Conservation (phyloP, 2,797 vertebrate species). For the Acanthurus lineatus region DNA sequence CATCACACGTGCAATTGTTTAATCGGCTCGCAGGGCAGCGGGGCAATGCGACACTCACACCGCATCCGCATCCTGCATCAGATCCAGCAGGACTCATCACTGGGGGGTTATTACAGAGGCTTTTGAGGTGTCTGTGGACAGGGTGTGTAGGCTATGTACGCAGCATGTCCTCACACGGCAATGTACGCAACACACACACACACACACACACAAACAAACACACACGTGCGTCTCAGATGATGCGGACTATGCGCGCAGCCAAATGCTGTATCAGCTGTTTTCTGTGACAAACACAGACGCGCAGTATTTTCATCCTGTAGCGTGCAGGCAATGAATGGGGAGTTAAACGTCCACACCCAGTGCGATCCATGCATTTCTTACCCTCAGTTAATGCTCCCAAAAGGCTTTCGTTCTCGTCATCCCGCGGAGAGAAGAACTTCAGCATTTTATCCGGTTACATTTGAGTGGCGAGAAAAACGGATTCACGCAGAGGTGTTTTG, state of each 20-base stretch:
- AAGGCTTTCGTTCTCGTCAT: constrained; percentile 84
- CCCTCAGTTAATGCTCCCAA: constrained; percentile 80
- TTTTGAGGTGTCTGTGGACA: not conserved
- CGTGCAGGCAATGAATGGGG: constrained; percentile 8
- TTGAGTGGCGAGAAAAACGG: constrained; percentile 34
- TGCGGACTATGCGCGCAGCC: constrained; percentile 52
- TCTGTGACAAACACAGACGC: constrained; percentile 44
- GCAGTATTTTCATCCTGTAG: constrained; percentile 35
- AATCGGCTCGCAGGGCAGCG: constrained; percentile 55
- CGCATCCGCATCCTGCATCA: constrained; percentile 52
- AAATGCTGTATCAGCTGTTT: constrained; percentile 77
- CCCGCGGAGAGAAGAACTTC: constrained; percentile 84
- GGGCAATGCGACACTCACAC: constrained; percentile 82
- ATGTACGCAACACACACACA: constrained; percentile 36
- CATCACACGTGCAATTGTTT: constrained; percentile 68
- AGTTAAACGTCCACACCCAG: constrained; percentile 11
- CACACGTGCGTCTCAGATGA: constrained; percentile 35
- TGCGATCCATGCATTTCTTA: constrained; percentile 45
- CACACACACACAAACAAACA: constrained; percentile 5
- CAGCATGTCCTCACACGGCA: not conserved
- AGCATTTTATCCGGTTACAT: constrained; percentile 78
- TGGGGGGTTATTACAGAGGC: not conserved
- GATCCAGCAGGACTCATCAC: constrained; percentile 9
- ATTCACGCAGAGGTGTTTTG: constrained; percentile 53
- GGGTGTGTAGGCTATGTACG: constrained; percentile 4